Conservation (phyloP, 2,797 vertebrate species). For the Falco concolor region DNA sequence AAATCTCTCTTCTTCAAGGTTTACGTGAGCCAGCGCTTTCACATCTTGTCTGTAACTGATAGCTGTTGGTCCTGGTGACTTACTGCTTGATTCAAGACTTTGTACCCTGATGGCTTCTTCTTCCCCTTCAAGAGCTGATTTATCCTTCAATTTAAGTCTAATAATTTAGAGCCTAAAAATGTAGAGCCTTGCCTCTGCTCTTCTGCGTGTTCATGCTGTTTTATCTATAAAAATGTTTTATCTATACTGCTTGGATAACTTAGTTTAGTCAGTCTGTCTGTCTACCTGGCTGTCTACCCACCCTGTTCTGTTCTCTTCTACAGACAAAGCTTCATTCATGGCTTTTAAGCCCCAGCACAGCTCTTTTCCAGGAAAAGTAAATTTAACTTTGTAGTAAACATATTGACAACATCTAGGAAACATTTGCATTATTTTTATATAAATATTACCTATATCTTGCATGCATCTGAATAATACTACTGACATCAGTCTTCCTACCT, state of each 20-base stretch:
- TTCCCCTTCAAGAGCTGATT: background rate
- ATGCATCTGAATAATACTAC: background rate
- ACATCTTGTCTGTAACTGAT: background rate
- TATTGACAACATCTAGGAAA: background rate
- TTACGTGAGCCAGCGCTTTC: background rate
- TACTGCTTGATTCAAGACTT: background rate
- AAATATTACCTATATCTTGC: background rate
- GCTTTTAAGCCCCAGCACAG: background rate
- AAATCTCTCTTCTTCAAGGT: background rate
- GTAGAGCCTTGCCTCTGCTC: background rate
- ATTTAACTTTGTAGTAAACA: background rate
- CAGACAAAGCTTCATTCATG: background rate
- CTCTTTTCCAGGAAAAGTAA: background rate
- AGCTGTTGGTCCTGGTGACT: background rate
- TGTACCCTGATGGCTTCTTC: background rate
- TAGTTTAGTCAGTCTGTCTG: background rate
- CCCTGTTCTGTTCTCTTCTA: background rate
- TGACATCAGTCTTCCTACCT: background rate
- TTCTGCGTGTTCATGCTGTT: background rate
- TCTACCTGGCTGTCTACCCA: background rate
- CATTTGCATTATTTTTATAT: background rate
- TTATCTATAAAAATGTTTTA: background rate
- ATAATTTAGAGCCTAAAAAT: background rate
- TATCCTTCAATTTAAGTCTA: background rate
- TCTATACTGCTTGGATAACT: background rate